Percentiles rank a stretch among this genome's conserved stretches.
Conservation (phyloP, 1,140 invertebrate species). For the Helicorthomorpha holstii region DNA sequence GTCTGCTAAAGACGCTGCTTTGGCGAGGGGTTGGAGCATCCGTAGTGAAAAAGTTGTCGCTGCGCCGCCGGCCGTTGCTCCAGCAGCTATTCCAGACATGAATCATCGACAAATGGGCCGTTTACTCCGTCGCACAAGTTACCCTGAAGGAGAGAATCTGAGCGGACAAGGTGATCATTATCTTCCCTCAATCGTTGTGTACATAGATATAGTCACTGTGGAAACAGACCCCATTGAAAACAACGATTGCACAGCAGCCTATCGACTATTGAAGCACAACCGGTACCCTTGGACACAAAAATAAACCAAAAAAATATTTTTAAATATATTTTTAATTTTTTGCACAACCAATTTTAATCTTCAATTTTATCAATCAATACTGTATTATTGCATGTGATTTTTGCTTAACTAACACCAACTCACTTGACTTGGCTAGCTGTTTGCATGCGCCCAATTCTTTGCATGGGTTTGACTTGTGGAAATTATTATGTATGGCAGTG, state of each 20-base stretch:
- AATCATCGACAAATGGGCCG: conserved; percentile 13
- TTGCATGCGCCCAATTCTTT: neutral
- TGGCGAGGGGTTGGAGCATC: conserved; percentile 13
- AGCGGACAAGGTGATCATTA: conserved; percentile 15
- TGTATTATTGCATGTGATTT: too few species aligned
- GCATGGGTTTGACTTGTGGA: neutral
- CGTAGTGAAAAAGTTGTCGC: conserved; percentile 5
- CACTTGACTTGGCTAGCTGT: neutral
- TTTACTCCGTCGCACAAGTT: conserved; percentile 22
- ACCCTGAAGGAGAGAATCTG: conserved; percentile 18
- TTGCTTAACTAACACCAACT: too few species aligned
- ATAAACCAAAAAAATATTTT: too few species aligned
- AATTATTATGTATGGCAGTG: too few species aligned
- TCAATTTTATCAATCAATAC: too few species aligned
- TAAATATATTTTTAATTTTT: too few species aligned
- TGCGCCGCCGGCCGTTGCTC: neutral
- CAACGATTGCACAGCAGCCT: neutral
- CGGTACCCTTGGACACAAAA: neutral
- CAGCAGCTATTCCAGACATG: conserved; percentile 6
- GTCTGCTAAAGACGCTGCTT: conserved; percentile 5
- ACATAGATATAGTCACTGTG: neutral
- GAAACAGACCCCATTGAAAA: neutral
- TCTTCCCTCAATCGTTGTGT: neutral
- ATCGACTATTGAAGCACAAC: neutral
- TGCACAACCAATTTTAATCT: too few species aligned